Percentiles rank a stretch among this genome's conserved stretches.
Conservation (phyloP, 2,113 vertebrate species). For the Engystomops pustulosus region DNA sequence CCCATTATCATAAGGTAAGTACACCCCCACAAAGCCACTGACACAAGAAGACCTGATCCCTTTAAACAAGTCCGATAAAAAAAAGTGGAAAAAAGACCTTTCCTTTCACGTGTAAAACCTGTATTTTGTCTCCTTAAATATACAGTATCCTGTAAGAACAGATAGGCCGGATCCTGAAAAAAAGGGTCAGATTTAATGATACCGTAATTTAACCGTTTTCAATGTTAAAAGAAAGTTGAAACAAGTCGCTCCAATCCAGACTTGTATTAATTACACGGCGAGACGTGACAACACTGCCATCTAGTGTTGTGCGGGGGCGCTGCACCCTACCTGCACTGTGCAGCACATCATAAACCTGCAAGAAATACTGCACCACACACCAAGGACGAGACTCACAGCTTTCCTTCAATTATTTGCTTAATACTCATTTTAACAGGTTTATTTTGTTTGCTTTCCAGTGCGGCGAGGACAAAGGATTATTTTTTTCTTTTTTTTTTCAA, state of each 20-base stretch:
- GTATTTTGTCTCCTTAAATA: slow-evolving; percentile 40
- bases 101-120: not conserved
- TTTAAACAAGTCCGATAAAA: not conserved
- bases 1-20: not conserved
- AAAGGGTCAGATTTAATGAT: slow-evolving; percentile 69
- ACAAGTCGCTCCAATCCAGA: slow-evolving; percentile 18
- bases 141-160: slow-evolving; percentile 58
- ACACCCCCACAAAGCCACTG: not conserved
- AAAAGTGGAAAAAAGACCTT: not conserved
- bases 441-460: slow-evolving; percentile 37
- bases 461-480: not conserved
- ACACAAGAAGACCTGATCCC: not conserved
- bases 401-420: slow-evolving; percentile 44
- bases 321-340: not conserved
- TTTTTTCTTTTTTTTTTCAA: slow-evolving; percentile 10
- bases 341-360: slow-evolving; percentile 20
- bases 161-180: slow-evolving; percentile 55
- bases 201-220: slow-evolving; percentile 66
- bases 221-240: slow-evolving; percentile 58
- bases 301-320: slow-evolving; percentile 65
- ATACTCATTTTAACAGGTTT: slow-evolving; percentile 22
- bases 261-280: slow-evolving; percentile 48
- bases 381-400: not conserved
- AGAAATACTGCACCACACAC: slow-evolving; percentile 24
- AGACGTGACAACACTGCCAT: slow-evolving; percentile 72